A percentile compares a stretch with the other conserved stretches of the same genome.
Conservation (phyloP, 2,797 vertebrate genomes). For the Sebastes elongatus region DNA sequence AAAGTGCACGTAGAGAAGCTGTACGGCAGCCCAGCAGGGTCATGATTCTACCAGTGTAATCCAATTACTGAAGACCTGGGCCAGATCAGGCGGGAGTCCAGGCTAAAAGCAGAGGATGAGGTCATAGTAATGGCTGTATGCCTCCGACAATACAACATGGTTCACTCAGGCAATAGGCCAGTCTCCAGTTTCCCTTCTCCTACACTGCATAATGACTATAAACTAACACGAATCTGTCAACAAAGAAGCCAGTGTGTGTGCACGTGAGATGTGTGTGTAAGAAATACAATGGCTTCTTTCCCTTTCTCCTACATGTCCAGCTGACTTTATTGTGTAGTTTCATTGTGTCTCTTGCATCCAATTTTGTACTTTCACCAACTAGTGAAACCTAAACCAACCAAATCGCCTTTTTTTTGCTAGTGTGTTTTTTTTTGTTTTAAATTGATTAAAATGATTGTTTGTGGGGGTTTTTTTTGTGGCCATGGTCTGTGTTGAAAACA, state of each 20-base stretch:
- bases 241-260: conserved; percentile 42
- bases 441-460: neutral
- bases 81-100: conserved; percentile 50
- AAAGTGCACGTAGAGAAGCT: neutral
- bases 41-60: conserved; percentile 64
- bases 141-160: conserved; percentile 32
- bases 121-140: conserved; percentile 51
- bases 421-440: neutral
- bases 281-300: conserved; percentile 19
- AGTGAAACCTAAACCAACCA: neutral
- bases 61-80: conserved; percentile 61
- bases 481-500: neutral
- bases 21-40: conserved; percentile 40
- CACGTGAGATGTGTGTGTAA: neutral
- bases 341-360: neutral
- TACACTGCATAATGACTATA: neutral
- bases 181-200: conserved; percentile 18
- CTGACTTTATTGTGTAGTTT: conserved; percentile 1
- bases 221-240: conserved; percentile 22
- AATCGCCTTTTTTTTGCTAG: neutral
- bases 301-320: neutral
- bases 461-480: neutral
- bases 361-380: conserved; percentile 1
- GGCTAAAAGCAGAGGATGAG: conserved; percentile 72
- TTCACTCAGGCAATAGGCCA: conserved; percentile 24